Base-by-base conservation (phyloP, 2,113 vertebrate species). In the Octodon degus region DNA sequence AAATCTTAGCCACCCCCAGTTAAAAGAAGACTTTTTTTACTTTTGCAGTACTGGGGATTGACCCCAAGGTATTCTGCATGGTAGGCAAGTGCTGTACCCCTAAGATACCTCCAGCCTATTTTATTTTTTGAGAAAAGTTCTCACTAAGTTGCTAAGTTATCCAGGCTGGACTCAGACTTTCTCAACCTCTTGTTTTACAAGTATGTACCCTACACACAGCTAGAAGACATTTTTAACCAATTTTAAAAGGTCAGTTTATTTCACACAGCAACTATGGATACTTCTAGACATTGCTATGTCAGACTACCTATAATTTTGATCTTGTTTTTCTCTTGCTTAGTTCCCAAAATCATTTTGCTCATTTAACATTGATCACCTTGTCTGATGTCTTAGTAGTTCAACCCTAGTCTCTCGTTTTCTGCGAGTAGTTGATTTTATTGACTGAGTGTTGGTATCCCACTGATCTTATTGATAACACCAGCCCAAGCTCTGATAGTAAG, bases 281-380 rank as follows among this genome's bases (percentile, higher is more conserved):
- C 62, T 60, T 79, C 10, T 53, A 94, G 27, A 95, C 50, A 86
- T 95, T 86, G 14, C 53, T 89, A 63, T 88, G 76, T 86, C 32
- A 90, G 47, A 80, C 62, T 88, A 6, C 60, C n/a, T 94, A 83
- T 89, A 89, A 79, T 91, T 94, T 96, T 91, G 34, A 80, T 96
- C 53, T 53, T 94, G 27, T 80, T 85, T 81, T 79, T 14, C 25
- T 50, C 4, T 93, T 95, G 32, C 53, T 94, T 96, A 40, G 84
- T n/a, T 95, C 90, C 90, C 63, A 93, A 70, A 92, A 30, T 27
- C 32, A 76, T 65, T 97, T 95, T 77, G 63, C 68, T 94, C 87
- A 96, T 96, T 96, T 93, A 95, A 70, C 58, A 74, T 91, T 87
- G 95, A 91, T 96, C 32, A 8, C 25, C 62, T 37, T 94, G 83